Percentiles rank a stretch among this genome's conserved stretches.
These are phyloP conservation scores for Syngnathus scovelli DNA, from an alignment of 2,113 vertebrate species.

Conservation along the genomic window DNA sequence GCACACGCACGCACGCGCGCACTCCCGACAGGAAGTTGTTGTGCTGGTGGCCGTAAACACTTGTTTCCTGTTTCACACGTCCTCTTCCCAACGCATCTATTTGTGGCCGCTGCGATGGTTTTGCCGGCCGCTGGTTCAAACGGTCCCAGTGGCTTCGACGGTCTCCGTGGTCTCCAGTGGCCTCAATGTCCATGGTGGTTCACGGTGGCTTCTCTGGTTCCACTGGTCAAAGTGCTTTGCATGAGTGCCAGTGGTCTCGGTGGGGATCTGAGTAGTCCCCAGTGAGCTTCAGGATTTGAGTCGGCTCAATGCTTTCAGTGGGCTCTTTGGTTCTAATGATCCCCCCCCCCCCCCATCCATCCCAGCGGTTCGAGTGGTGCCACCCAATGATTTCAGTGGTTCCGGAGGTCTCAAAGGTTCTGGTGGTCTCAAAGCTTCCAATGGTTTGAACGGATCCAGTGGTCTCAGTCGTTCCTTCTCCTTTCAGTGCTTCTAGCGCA, in stretches of 20 bases:
- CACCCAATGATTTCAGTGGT: no score
- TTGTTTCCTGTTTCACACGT: conserved; percentile 72
- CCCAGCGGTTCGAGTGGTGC: background rate
- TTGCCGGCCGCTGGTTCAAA: no score
- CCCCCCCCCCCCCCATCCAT: no score
- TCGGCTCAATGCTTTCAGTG: no score
- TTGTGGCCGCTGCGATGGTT: background rate
- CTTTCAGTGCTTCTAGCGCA: no score
- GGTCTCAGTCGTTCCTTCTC: no score
- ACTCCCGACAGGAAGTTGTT: conserved; percentile 68
- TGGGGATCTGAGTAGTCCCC: background rate
- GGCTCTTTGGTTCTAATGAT: background rate
- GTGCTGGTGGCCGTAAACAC: conserved; percentile 70
- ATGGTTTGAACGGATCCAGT: no score
- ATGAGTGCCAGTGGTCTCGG: background rate
- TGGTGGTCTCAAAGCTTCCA: no score
- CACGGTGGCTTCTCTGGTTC: background rate
- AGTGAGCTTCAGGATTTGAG: background rate
- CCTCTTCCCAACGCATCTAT: conserved; percentile 13
- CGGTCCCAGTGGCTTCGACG: background rate
- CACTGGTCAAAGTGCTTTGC: background rate
- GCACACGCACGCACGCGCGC: background rate
- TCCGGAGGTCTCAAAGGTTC: no score
- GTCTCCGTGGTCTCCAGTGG: background rate
- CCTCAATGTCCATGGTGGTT: background rate